Percentiles rank a stretch among this genome's conserved stretches.
Conservation (phyloP, 2,113 vertebrate genomes). For the Psophia crepitans region DNA sequence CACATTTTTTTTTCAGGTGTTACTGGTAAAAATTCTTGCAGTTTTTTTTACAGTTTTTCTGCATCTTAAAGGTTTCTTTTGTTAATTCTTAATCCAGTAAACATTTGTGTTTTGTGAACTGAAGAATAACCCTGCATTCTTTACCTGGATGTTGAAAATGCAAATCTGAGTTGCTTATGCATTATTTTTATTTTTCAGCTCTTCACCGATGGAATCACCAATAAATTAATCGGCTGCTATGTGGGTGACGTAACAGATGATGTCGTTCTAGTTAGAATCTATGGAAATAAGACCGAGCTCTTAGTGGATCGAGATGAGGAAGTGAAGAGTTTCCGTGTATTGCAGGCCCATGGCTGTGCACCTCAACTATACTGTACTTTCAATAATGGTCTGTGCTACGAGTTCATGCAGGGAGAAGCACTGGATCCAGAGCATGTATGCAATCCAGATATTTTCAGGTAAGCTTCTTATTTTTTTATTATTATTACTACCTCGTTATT, state of each 20-base stretch:
- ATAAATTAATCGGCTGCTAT: constrained; percentile 94
- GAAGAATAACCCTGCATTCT: neutral
- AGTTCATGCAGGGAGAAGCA: constrained; percentile 92
- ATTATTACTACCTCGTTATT: neutral
- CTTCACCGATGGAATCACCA: constrained; percentile 97
- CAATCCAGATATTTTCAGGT: constrained; percentile 88
- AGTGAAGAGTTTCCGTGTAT: constrained; percentile 93
- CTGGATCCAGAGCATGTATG: constrained; percentile 92
- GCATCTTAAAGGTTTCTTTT: neutral
- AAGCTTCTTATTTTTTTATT: neutral
- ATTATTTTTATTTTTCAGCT: constrained; percentile 69
- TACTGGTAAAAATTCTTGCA: neutral
- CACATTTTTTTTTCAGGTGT: neutral
- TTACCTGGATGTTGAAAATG: accelerated
- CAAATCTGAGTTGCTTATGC: neutral
- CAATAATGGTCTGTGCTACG: constrained; percentile 94
- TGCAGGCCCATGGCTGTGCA: constrained; percentile 91
- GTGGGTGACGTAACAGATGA: constrained; percentile 83
- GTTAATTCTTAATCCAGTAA: neutral
- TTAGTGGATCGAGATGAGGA: constrained; percentile 94
- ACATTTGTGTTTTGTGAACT: neutral
- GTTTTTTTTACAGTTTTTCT: accelerated
- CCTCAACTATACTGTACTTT: constrained; percentile 96
- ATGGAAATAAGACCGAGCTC: constrained; percentile 95
- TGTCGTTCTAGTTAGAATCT: constrained; percentile 94